These are phyloP conservation scores for Euproctis similis DNA, from an alignment of 2,888 invertebrate genomes.

Conservation along the genomic window DNA sequence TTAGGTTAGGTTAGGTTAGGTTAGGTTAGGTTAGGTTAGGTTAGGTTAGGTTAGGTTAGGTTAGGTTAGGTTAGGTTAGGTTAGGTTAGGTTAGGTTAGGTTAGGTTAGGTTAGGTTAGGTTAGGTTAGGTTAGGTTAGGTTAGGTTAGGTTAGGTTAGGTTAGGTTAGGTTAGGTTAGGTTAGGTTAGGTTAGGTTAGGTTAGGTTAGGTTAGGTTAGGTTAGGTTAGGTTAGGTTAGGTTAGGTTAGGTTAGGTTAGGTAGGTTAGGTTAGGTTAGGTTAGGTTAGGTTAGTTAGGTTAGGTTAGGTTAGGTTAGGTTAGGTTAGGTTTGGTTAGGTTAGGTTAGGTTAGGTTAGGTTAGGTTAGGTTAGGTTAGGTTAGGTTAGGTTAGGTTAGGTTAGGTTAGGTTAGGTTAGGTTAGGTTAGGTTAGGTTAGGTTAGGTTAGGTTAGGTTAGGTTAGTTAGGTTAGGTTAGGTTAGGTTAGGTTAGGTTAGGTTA, in stretches of 20 bases:
- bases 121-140: constrained; percentile 18
- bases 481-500: constrained; percentile 9
- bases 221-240: constrained; percentile 18
- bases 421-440: constrained; percentile 3
- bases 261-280: constrained; percentile 5
- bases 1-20: constrained; percentile 12
- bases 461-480: constrained; percentile 10
- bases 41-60: constrained; percentile 7
- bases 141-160: constrained; percentile 15
- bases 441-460: constrained; percentile 7
- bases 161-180: constrained; percentile 16
- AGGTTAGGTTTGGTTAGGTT: constrained; percentile 10
- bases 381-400: constrained; percentile 7
- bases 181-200: constrained; percentile 21
- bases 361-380: constrained; percentile 11
- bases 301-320: constrained; percentile 4
- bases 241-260: constrained; percentile 18
- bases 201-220: constrained; percentile 22
- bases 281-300: constrained; percentile 4
- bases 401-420: constrained; percentile 8
- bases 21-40: constrained; percentile 10
- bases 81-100: constrained; percentile 11
- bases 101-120: constrained; percentile 14
- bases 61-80: constrained; percentile 6
- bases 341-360: constrained; percentile 12